Percentiles rank a stretch among this genome's conserved stretches.
Conservation (phyloP, 2,888 invertebrate genomes). For the Agonopterix alstromeriana region DNA sequence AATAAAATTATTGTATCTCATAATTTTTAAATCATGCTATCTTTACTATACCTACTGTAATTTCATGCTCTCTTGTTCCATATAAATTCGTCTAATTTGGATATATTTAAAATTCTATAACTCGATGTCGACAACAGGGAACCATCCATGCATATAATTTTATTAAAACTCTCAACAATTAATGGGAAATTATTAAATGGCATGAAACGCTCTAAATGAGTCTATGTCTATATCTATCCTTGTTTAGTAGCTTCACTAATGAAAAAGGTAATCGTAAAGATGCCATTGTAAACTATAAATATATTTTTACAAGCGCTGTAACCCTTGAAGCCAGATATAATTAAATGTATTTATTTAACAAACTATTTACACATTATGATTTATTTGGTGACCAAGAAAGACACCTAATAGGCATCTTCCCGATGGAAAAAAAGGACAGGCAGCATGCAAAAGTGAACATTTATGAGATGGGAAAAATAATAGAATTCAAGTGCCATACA, state of each 20-base stretch:
- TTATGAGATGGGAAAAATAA: slow-evolving; percentile 48
- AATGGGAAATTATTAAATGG: not conserved
- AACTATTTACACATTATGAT: not conserved
- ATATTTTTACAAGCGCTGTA: no score
- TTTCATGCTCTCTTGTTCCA: no score
- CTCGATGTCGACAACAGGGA: no score
- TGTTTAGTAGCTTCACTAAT: slow-evolving; percentile 1
- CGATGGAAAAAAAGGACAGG: slow-evolving; percentile 41
- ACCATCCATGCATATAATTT: no score
- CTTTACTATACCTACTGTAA: no score
- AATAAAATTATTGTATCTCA: no score
- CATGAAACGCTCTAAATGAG: slow-evolving; percentile 2
- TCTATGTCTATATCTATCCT: slow-evolving; percentile 1
- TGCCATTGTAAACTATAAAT: slow-evolving; percentile 10
- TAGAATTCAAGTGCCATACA: slow-evolving; percentile 54
- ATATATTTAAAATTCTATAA: no score
- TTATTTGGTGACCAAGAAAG: not conserved
- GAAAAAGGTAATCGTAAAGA: slow-evolving; percentile 13
- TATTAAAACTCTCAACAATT: no score
- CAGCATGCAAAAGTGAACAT: slow-evolving; percentile 66
- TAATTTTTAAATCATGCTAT: no score
- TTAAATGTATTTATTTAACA: no score
- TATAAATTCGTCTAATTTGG: no score
- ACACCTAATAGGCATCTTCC: slow-evolving; percentile 6
- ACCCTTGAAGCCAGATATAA: no score